Base-by-base conservation (phyloP, 2,888 invertebrate genomes). In the Heliconius sara region DNA sequence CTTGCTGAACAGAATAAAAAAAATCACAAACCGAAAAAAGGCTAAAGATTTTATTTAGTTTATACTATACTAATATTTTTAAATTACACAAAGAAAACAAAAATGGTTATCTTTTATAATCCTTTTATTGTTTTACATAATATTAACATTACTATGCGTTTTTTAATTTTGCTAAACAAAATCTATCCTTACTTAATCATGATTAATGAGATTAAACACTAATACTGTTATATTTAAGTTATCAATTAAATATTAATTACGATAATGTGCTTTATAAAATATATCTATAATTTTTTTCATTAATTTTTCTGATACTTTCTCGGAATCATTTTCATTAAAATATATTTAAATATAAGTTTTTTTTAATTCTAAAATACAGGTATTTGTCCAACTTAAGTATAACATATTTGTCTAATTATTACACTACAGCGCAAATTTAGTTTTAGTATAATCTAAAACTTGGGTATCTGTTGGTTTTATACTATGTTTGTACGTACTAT, bases 161-260 rank as follows among this genome's bases (percentile, higher is more conserved):
- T 57, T 57, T 57, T 57, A 22, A 22, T 3, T 57, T 22, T 3
- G 22, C 57, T 57, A 57, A 57, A 22, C 7, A 68, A 34, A 30
- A 67, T 67, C 34, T 22, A 67, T n/a, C 39, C 68, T n/a, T 68
- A 25, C 43, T 68, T 43, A 13, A 68, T 68, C 43, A 70, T 25
- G 25, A 43, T 43, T 70, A n/a, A 70, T 70, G 43, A n/a, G 68
- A 70, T 43, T 70, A 43, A 6, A 39, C 43, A n/a, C n/a, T 43
- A 25, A 70, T 43, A 25, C 25, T 43, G n/a, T 39, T 6, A 25
- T 70, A 10, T 70, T 43, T 39, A 68, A 68, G 12, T 43, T n/a
- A 70, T 70, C 68, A 43, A 43, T 7, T 25, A 43, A 43, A 70
- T 16, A 16, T 16, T 39, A 34, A 68, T 68, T 68, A 39, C 39